Conservation (phyloP, 2,797 vertebrate genomes). For the Luscinia luscinia region DNA sequence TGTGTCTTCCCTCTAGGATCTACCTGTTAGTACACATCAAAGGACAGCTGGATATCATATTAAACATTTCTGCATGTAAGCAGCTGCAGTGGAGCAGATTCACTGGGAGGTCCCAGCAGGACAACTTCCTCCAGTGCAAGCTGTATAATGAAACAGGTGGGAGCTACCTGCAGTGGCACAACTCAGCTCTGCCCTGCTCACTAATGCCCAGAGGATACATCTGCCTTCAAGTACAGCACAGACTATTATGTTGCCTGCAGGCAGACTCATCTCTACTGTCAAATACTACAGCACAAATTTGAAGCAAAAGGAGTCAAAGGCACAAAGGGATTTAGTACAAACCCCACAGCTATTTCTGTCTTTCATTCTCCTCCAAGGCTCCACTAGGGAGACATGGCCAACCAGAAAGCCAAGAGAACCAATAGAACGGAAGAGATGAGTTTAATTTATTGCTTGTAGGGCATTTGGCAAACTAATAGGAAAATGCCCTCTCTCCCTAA, state of each 20-base stretch:
- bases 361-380: background rate
- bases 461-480: background rate
- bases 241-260: background rate
- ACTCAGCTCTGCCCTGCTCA: background rate
- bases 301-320: background rate
- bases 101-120: background rate
- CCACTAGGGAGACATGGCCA: background rate
- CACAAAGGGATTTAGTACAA: background rate
- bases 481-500: background rate
- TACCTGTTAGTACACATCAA: background rate
- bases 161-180: background rate
- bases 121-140: accelerated
- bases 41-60: background rate
- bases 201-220: background rate
- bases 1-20: background rate
- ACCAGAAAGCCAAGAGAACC: background rate
- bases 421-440: accelerated
- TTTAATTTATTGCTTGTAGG: background rate
- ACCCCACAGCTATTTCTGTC: background rate
- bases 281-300: background rate
- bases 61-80: background rate
- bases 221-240: background rate
- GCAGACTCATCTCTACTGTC: background rate
- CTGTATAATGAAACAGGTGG: background rate
- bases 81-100: background rate